These are phyloP conservation scores for Holothuria leucospilota DNA, from an alignment of 53 echinoderm and acorn worm genomes.

Conservation along the genomic window DNA sequence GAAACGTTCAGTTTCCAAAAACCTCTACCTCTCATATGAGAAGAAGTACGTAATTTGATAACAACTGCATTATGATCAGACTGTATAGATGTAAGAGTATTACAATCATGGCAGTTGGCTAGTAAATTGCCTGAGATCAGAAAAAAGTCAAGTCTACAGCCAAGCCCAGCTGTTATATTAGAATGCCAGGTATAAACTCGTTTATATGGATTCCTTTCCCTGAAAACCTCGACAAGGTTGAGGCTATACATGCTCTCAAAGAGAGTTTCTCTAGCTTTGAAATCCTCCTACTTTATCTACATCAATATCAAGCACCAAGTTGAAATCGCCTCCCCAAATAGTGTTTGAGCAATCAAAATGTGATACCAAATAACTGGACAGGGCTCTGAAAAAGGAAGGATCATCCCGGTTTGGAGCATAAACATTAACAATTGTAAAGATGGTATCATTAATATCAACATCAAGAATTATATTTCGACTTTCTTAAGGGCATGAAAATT, in stretches of 20 bases:
- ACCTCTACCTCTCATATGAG: no score
- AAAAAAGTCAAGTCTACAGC: no score
- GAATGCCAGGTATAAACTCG: no score
- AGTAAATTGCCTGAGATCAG: constrained; percentile 1
- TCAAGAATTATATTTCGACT: background rate
- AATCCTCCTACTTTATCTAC: background rate
- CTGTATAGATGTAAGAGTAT: background rate
- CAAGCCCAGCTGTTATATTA: background rate
- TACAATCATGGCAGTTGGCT: background rate
- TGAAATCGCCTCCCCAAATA: no score
- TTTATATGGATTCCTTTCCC: background rate
- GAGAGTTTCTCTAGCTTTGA: background rate
- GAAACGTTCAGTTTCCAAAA: no score
- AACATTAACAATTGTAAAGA: constrained; percentile 11
- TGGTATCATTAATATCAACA: no score
- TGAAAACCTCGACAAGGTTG: background rate
- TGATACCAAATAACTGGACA: background rate
- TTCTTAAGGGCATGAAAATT: no score
- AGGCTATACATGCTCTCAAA: background rate
- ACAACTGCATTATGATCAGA: constrained; percentile 27
- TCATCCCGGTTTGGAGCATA: no score
- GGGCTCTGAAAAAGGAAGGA: background rate
- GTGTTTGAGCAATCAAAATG: background rate
- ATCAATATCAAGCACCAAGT: no score
- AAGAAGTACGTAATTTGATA: background rate